Percentiles rank a stretch among this genome's conserved stretches.
Conservation (phyloP, 1,140 invertebrate species). For the Brachystomella parvula region DNA sequence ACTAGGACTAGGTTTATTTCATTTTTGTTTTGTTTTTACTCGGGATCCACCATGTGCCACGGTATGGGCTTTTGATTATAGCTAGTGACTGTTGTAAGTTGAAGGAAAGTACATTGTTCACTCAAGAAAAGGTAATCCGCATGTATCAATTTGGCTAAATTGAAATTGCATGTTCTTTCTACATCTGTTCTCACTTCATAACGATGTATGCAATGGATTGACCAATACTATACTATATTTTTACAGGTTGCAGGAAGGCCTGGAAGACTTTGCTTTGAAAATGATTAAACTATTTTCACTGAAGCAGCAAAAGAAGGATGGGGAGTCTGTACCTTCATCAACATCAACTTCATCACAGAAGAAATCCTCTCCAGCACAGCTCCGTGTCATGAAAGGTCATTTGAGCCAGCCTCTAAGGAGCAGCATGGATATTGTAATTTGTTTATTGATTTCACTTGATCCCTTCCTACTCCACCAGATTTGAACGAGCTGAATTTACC, state of each 20-base stretch:
- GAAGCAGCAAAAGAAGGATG: slow-evolving; percentile 97
- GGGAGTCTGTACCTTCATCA: slow-evolving; percentile 60
- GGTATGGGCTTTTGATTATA: too few relatives aligned
- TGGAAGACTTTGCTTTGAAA: slow-evolving; percentile 41
- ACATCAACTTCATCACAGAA: slow-evolving; percentile 68
- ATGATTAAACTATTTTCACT: slow-evolving; percentile 98
- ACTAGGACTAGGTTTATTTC: too few relatives aligned
- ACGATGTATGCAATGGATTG: too few relatives aligned
- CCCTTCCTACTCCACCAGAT: slow-evolving; percentile 55
- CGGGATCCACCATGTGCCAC: too few relatives aligned
- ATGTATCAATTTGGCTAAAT: neutral
- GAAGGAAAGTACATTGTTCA: too few relatives aligned
- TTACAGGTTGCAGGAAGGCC: too few relatives aligned
- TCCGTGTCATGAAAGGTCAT: slow-evolving; percentile 92
- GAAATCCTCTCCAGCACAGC: slow-evolving; percentile 87
- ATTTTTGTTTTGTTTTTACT: too few relatives aligned
- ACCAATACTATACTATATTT: too few relatives aligned
- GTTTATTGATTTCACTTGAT: neutral
- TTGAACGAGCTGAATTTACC: slow-evolving; percentile 95
- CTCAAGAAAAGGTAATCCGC: too few relatives aligned
- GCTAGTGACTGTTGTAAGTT: too few relatives aligned
- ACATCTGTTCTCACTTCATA: too few relatives aligned
- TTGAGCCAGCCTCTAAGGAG: slow-evolving; percentile 83
- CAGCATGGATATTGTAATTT: slow-evolving; percentile 61
- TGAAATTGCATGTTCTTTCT: neutral